Evolutionary conservation across 1,140 invertebrate genomes (phyloP).

Genomic region (Drosophila gunungcola): DNA sequence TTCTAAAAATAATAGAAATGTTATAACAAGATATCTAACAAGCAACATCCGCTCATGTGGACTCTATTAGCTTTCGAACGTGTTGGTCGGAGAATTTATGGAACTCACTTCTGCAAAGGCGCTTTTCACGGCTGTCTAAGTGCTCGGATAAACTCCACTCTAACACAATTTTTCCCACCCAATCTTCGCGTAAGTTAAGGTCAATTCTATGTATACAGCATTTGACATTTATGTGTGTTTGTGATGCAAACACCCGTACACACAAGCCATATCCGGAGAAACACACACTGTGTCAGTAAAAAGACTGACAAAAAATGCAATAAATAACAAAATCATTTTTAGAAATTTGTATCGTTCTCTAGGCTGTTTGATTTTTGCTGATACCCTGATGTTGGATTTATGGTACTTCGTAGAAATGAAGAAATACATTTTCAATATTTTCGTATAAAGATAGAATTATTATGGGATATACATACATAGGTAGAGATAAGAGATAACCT

Average conservation of each 20-base stretch:
- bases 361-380: constrained; percentile 19
- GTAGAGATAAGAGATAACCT: background rate
- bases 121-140: constrained; percentile 29
- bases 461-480: too few species aligned
- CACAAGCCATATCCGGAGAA: constrained; percentile 1
- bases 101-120: constrained; percentile 2
- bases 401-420: background rate
- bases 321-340: constrained; percentile 54
- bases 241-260: constrained; percentile 17
- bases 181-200: constrained; percentile 17
- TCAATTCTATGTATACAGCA: constrained; percentile 46
- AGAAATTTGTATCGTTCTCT: constrained; percentile 37
- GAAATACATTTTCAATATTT: background rate
- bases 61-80: constrained; percentile 64
- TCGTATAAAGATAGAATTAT: too few species aligned
- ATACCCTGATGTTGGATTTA: background rate
- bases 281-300: constrained; percentile 6
- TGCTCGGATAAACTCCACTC: constrained; percentile 45
- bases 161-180: constrained; percentile 9
- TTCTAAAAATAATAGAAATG: constrained; percentile 57
- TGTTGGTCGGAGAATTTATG: constrained; percentile 55
- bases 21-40: constrained; percentile 11
- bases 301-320: constrained; percentile 20
- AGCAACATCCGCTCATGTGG: constrained; percentile 45
- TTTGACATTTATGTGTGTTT: constrained; percentile 60